These are phyloP conservation scores for Polypedilum pembai DNA, from an alignment of 1,140 invertebrate species.

Conservation along the genomic window DNA sequence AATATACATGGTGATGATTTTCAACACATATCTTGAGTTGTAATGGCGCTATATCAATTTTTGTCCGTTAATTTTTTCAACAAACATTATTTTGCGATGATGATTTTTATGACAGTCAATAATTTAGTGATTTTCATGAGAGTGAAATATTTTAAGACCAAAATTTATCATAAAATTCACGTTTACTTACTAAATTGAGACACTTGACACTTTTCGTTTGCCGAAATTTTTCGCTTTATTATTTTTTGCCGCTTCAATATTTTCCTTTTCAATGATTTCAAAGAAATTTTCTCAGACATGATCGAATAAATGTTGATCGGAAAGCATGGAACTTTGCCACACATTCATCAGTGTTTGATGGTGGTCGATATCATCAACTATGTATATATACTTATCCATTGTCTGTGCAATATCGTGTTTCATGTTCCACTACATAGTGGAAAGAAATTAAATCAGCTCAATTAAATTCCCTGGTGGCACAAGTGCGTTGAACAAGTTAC, in stretches of 20 bases:
- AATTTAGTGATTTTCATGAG: too few relatives aligned
- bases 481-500: background rate
- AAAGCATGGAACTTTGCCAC: background rate
- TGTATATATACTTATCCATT: background rate
- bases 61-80: too few relatives aligned
- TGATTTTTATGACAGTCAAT: too few relatives aligned
- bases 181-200: background rate
- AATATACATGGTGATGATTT: too few relatives aligned
- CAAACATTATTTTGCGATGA: too few relatives aligned
- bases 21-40: too few relatives aligned
- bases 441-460: background rate
- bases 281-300: background rate
- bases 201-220: background rate
- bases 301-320: background rate
- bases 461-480: background rate
- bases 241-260: background rate
- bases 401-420: background rate
- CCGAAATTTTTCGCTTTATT: background rate
- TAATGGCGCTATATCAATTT: too few relatives aligned
- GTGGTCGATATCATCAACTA: background rate
- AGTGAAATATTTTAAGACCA: too few relatives aligned
- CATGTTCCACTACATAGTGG: background rate
- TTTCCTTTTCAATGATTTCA: conserved; percentile 8
- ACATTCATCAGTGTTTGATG: background rate
- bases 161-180: too few relatives aligned